Base-by-base conservation (phyloP, 2,797 vertebrate genomes). In the Chelmon rostratus region DNA sequence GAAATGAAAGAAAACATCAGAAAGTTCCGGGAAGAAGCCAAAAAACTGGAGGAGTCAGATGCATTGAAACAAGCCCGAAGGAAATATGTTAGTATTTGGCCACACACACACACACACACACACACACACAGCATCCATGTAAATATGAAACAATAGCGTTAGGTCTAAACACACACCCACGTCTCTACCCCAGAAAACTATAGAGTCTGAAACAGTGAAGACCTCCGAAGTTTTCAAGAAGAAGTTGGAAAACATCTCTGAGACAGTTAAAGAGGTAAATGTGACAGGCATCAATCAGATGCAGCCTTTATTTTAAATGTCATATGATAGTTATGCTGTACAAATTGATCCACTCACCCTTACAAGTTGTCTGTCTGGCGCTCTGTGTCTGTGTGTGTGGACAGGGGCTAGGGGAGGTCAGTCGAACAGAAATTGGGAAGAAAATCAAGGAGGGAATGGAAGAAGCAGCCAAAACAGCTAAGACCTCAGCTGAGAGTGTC, bases 1-100 rank as follows among this genome's bases (percentile, higher is more conserved):
- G 98, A 99, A 90, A 99, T 99, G 98, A 98, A 96, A 88, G 98
- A 99, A 80, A 99, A 94, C 83, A 98, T 99, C 10, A 96, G 96
- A 86, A 99, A 98, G 78, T 99, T 99, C 77, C 93, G 98, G 0
- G 97, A 98, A 0, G 98, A 99, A 70, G 98, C 98, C 4, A 97
- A 96, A 78, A 99, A 96, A 77, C 89, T 99, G 5, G 98, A 99
- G 69, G 98, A 99, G 38, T 99, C 98, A 0, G 98, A 99, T 0
- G 98, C 98, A 0, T 93, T 99, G 25, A 92, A 95, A 88, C 97
- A 99, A 92, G 98, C 98, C 0, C 90, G 98, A 62, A 96, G 93
- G 91, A 99, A 99, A 98, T 99, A 97, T 0, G 98, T 99, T 81
- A 95, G 96, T 93, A 71, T 68, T 53, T 46, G 1, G 10, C 23